Evolutionary conservation across 2,797 vertebrate species (phyloP).

Genomic region (Spea hammondii): DNA sequence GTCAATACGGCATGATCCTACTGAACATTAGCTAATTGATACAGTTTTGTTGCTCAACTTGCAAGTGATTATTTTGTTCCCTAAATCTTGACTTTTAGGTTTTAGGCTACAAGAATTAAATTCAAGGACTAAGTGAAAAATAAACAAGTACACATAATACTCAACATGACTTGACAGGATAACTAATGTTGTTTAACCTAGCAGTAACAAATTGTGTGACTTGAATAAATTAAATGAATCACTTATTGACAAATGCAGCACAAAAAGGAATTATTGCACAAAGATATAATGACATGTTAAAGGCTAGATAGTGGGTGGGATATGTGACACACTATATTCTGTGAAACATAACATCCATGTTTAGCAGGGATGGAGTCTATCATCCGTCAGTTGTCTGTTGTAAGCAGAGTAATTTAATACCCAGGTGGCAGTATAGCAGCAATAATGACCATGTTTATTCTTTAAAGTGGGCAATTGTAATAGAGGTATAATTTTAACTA

Average conservation of each 20-base stretch:
- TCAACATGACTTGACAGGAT: slow-evolving; percentile 19
- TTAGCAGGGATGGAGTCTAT: neutral
- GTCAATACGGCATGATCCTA: too few species aligned
- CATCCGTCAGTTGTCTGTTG: neutral
- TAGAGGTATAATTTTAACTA: too few species aligned
- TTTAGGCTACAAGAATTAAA: too few species aligned
- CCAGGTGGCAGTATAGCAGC: too few species aligned
- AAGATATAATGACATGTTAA: slow-evolving; percentile 30
- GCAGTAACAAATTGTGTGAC: slow-evolving; percentile 21
- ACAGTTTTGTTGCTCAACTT: too few species aligned
- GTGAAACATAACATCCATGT: neutral
- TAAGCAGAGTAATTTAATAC: too few species aligned
- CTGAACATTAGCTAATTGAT: too few species aligned
- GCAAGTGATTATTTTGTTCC: too few species aligned
- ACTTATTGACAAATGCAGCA: slow-evolving; percentile 29
- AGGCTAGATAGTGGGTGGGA: neutral
- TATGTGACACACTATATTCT: neutral
- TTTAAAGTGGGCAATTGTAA: too few species aligned
- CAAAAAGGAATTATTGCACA: slow-evolving; percentile 31
- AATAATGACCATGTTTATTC: too few species aligned
- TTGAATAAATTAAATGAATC: slow-evolving; percentile 44
- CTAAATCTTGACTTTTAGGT: too few species aligned
- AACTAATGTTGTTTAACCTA: slow-evolving; percentile 23
- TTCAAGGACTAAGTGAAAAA: neutral
- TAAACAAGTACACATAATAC: slow-evolving; percentile 3